These are phyloP conservation scores for Neosilurus mollespiculum DNA, from an alignment of 2,797 vertebrate species.

Conservation along the genomic window DNA sequence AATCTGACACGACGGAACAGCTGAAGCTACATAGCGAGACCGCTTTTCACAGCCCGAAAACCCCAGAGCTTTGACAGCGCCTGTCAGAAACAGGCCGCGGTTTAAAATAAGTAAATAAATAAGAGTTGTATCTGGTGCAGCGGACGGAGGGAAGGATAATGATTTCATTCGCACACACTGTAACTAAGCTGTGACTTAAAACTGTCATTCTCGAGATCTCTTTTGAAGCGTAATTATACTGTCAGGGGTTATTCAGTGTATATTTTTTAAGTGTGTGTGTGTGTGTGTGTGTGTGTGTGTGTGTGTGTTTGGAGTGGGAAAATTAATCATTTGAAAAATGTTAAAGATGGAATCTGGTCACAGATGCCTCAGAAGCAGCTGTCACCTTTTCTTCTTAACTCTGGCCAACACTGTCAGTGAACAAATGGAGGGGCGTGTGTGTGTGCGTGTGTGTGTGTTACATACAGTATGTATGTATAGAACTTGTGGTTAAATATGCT, in stretches of 20 bases:
- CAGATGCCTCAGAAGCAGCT: slow-evolving; percentile 51
- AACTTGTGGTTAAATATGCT: slow-evolving; percentile 25
- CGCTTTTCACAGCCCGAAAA: not conserved
- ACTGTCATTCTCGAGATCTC: not conserved
- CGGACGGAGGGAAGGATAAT: not conserved
- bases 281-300: slow-evolving; percentile 38
- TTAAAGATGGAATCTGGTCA: slow-evolving; percentile 55
- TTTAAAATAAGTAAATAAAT: not conserved
- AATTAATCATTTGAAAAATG: slow-evolving; percentile 54
- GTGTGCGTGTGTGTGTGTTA: slow-evolving; percentile 26
- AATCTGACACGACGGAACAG: slow-evolving; percentile 45
- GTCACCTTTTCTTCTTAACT: slow-evolving; percentile 53
- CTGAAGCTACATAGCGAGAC: slow-evolving; percentile 31
- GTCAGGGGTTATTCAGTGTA: slow-evolving; percentile 27
- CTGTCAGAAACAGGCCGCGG: not conserved
- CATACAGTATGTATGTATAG: too few species aligned
- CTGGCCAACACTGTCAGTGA: slow-evolving; percentile 45
- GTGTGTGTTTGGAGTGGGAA: slow-evolving; percentile 19
- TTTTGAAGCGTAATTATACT: slow-evolving; percentile 47
- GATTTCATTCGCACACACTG: not conserved
- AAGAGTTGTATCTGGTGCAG: not conserved
- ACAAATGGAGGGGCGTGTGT: slow-evolving; percentile 34
- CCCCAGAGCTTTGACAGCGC: slow-evolving; percentile 3
- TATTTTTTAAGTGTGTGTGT: slow-evolving; percentile 19
- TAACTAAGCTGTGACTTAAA: slow-evolving; percentile 21